Percentiles rank a stretch among this genome's conserved stretches.
Evolutionary conservation across 53 echinoderm and acorn worm genomes (phyloP).

Genomic region (Echinarachnius parma): DNA sequence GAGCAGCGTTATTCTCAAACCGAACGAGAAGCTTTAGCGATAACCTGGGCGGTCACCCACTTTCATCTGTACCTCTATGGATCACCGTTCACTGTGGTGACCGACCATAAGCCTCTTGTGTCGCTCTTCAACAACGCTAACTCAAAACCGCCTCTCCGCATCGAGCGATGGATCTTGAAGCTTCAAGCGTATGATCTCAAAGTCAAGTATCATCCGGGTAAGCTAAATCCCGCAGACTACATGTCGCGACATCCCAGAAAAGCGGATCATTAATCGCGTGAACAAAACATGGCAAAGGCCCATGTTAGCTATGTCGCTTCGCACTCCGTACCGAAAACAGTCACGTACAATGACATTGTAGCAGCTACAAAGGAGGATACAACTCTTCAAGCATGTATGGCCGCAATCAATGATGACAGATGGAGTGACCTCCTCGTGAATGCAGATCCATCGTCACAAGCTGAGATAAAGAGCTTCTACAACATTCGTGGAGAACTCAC

Average conservation of each 20-base stretch:
- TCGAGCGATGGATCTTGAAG: conserved; percentile 57
- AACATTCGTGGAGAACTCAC: conserved; percentile 54
- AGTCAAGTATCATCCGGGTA: conserved; percentile 40
- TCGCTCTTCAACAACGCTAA: conserved; percentile 47
- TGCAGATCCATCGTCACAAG: too few species aligned
- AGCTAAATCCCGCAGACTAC: conserved; percentile 58
- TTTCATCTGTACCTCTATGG: conserved; percentile 60
- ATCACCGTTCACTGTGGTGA: conserved; percentile 41
- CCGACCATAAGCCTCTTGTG: conserved; percentile 70
- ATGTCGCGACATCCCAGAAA: conserved; percentile 65
- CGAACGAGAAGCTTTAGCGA: conserved; percentile 59
- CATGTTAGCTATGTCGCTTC: conserved; percentile 35
- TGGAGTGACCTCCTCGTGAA: conserved; percentile 43
- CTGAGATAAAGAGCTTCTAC: conserved; percentile 12
- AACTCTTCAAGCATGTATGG: conserved; percentile 47
- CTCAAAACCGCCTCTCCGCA: conserved; percentile 49
- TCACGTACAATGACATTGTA: conserved; percentile 14
- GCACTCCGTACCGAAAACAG: conserved; percentile 42
- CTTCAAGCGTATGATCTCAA: conserved; percentile 18
- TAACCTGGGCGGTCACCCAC: conserved; percentile 38
- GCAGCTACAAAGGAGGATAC: conserved; percentile 20
- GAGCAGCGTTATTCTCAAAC: conserved; percentile 66
- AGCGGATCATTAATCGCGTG: too few species aligned
- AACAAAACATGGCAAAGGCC: too few species aligned
- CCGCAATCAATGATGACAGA: conserved; percentile 46